Evolutionary conservation across 2,888 invertebrate genomes (phyloP), one percentile per base, ranked within the genome.

Genomic region (Cosmorhoe ocellata): DNA sequence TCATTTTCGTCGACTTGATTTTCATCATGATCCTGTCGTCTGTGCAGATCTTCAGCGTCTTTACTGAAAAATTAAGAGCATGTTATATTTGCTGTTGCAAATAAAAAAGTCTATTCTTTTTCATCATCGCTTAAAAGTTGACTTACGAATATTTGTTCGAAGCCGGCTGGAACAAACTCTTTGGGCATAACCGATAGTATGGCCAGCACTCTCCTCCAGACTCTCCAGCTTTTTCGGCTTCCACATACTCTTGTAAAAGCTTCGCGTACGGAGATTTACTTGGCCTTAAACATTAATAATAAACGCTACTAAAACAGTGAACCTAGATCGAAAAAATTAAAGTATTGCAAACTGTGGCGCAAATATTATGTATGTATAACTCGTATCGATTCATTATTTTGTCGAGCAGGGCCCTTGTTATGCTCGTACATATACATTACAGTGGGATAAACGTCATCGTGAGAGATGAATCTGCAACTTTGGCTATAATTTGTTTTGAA

Each of bases 141-240:
- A 83, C 90, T 83, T 69, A 91, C 91, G 90, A 76, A 66, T 91
- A 91, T 74, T 91, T 91, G 58, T 90, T 90, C 4, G 92, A 78
- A 13, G 92, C 85, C 56, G 62, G 58, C 36, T 91, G 84, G 74
- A 97, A 97, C 41, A 97, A 90, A 44, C 96, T 96, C 80, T 95
- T 95, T 10, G 96, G 94, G 68, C 97, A 97, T 41, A 93, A 92
- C 70, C 95, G 93, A 82, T 94, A 94, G 75, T 96, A 97, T 0
- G 95, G 95, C 93, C 95, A 96, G 76, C 97, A 97, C 79, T 97
- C 96, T 4, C 95, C 95, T 2, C 92, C 92, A 0, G 93, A 92
- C 67, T 93, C 93, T 0, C 96, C 96, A 5, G 94, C 93, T 50
- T 92, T 92, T 79, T 97, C 96, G 0, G 97, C 97, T 45, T 93